A percentile compares a stretch with the other conserved stretches of the same genome.
phyloP scores from a whole-genome alignment of 2,888 invertebrate species.

The Meteorus cinctellus region DNA sequence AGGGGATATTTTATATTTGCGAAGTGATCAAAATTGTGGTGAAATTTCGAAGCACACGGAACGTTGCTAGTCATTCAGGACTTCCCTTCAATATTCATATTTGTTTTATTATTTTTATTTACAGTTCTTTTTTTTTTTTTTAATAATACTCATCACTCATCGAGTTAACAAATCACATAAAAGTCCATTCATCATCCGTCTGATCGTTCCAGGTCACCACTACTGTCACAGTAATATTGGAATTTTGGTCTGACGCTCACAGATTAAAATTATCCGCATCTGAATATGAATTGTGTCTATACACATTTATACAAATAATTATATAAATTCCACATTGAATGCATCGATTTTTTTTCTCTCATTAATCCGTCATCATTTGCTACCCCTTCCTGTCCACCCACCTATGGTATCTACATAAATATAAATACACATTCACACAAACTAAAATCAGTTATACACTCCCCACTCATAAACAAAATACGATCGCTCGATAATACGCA shows the following conservation, averaged over 20 bases:
- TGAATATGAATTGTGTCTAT: no score
- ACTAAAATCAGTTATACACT: constrained; percentile 49
- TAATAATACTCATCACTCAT: neutral
- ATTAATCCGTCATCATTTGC: neutral
- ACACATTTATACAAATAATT: neutral
- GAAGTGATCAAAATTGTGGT: neutral
- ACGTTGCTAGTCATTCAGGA: neutral
- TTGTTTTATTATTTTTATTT: neutral
- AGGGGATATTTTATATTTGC: no score
- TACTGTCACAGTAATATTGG: neutral
- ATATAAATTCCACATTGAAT: no score
- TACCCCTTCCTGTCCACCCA: neutral
- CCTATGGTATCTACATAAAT: neutral
- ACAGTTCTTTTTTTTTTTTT: neutral
- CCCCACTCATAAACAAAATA: constrained; percentile 41
- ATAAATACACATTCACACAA: constrained; percentile 2
- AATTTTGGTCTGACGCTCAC: no score
- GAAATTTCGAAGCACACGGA: neutral
- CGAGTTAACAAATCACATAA: neutral
- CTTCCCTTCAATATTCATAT: neutral
- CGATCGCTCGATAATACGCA: constrained; percentile 59
- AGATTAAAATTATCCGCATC: no score
- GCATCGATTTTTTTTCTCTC: neutral
- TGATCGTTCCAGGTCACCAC: neutral
- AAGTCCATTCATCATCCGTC: neutral